These are phyloP conservation scores for Troides oblongomaculatus DNA, from an alignment of 2,888 invertebrate genomes.

Conservation along the genomic window DNA sequence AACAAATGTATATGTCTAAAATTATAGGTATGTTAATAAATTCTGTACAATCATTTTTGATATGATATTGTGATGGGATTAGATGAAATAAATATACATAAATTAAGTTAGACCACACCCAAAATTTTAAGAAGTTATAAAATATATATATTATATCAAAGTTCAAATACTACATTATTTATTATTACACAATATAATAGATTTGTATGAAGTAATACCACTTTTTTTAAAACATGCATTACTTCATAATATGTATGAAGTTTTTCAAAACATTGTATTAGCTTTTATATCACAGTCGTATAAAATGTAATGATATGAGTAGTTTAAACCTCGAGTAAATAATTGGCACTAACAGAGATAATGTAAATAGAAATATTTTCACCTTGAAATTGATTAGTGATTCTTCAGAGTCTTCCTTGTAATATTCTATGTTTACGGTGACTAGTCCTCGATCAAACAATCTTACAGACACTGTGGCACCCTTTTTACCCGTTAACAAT, in stretches of 20 bases:
- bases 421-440: conserved; percentile 91
- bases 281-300: neutral
- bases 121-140: too few species aligned
- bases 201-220: too few species aligned
- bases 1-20: too few species aligned
- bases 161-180: neutral
- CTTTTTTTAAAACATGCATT: too few species aligned
- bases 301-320: neutral
- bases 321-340: conserved; percentile 1
- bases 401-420: conserved; percentile 86
- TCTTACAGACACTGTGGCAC: conserved; percentile 85
- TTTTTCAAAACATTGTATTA: too few species aligned
- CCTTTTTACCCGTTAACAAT: conserved; percentile 85
- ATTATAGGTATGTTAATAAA: too few species aligned
- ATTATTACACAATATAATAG: too few species aligned
- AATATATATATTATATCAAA: neutral
- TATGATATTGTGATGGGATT: neutral
- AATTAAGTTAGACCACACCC: neutral
- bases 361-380: conserved; percentile 44
- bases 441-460: conserved; percentile 87
- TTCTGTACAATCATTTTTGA: too few species aligned
- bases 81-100: neutral
- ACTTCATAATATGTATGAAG: too few species aligned
- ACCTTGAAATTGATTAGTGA: conserved; percentile 89
- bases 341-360: conserved; percentile 18